phyloP scores from a whole-genome alignment of 2,113 vertebrate genomes.

The Leptobrachium leishanense region DNA sequence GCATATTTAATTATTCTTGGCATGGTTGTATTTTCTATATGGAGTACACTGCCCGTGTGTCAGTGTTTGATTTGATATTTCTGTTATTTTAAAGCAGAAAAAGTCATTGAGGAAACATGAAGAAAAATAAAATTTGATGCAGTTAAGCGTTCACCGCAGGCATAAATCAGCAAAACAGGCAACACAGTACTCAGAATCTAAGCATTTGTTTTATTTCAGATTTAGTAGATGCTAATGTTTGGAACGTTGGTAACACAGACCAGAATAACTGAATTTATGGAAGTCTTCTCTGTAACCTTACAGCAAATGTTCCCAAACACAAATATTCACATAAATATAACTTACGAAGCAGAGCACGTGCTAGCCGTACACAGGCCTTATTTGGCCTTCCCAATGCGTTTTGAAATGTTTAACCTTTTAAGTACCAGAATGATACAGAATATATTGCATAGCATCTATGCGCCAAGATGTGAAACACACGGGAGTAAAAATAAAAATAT shows the following conservation, averaged over 20 bases:
- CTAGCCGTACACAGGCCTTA: not conserved
- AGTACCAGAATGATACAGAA: not conserved
- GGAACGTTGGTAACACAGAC: not conserved
- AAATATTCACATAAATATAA: constrained; percentile 15
- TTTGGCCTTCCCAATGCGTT: not conserved
- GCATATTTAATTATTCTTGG: too few relatives aligned
- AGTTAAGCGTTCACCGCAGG: not conserved
- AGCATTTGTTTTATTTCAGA: constrained; percentile 2
- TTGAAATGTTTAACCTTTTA: not conserved
- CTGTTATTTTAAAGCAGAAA: not conserved
- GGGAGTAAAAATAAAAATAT: too few relatives aligned
- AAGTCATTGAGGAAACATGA: not conserved
- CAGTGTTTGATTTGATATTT: not conserved
- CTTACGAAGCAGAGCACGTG: not conserved
- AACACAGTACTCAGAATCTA: not conserved
- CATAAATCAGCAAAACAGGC: not conserved
- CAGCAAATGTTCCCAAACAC: not conserved
- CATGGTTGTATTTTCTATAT: too few relatives aligned
- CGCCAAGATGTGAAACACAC: too few relatives aligned
- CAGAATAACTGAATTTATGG: not conserved
- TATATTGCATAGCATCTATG: too few relatives aligned
- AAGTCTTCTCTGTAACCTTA: not conserved
- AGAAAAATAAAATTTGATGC: not conserved
- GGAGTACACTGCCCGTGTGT: too few relatives aligned
- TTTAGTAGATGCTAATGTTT: not conserved